These are phyloP conservation scores for Varecia variegata DNA, from an alignment of 2,797 vertebrate species.

Conservation along the genomic window DNA sequence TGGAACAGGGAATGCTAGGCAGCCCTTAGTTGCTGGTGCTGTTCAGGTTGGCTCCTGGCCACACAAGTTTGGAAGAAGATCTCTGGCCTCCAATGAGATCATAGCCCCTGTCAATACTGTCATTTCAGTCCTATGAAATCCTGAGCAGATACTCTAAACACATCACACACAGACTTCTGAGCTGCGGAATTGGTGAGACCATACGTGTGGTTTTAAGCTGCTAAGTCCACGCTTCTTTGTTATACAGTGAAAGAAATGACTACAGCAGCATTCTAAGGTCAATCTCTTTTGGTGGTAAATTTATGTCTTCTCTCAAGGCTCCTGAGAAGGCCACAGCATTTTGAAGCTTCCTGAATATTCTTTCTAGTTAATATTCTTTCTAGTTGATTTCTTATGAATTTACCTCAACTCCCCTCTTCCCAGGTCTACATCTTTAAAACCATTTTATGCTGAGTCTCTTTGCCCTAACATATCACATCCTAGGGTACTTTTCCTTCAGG, in stretches of 20 bases:
- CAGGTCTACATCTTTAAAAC: neutral
- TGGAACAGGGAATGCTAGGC: neutral
- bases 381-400: neutral
- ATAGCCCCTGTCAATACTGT: neutral
- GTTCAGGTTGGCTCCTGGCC: neutral
- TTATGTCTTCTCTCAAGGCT: neutral
- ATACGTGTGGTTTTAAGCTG: no score
- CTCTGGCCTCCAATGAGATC: neutral
- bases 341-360: neutral
- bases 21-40: accelerated
- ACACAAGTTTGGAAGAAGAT: no score
- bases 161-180: neutral
- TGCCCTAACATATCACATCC: neutral
- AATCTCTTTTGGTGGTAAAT: neutral
- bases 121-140: neutral
- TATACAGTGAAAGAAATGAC: neutral
- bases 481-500: neutral
- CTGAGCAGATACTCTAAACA: neutral
- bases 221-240: neutral
- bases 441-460: neutral
- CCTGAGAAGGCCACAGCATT: neutral
- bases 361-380: neutral
- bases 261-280: no score
- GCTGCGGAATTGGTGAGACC: neutral
- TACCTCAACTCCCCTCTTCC: neutral